phyloP scores from a whole-genome alignment of 2,888 invertebrate genomes.

The Palloptera scutellata region DNA sequence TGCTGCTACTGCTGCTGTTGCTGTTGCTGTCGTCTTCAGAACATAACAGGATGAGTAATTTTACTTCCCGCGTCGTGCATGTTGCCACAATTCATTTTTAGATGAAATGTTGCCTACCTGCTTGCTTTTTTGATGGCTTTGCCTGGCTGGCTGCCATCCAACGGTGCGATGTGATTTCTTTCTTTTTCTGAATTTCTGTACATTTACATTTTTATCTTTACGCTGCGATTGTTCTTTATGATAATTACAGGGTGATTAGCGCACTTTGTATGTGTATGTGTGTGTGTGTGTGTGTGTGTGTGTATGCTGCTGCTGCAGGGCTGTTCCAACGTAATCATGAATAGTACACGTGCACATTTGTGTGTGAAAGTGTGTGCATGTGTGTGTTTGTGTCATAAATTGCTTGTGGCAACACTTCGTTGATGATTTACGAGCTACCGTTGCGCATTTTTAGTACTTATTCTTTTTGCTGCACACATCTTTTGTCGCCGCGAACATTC shows the following conservation, averaged over 20 bases:
- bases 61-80: too few relatives aligned
- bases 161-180: constrained; percentile 2
- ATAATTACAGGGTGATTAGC: constrained; percentile 31
- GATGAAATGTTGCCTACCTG: too few relatives aligned
- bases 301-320: background rate
- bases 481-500: background rate
- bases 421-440: constrained; percentile 5
- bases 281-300: background rate
- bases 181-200: background rate
- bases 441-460: background rate
- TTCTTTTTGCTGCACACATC: too few relatives aligned
- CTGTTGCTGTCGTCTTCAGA: too few relatives aligned
- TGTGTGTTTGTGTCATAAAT: background rate
- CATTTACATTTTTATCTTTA: constrained; percentile 13
- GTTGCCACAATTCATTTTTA: too few relatives aligned
- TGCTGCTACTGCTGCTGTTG: too few relatives aligned
- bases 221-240: constrained; percentile 19
- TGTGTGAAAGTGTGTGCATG: background rate
- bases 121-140: background rate
- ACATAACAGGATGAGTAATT: too few relatives aligned
- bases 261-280: constrained; percentile 8
- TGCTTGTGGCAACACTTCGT: background rate
- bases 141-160: background rate
- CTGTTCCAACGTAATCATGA: too few relatives aligned
- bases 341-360: background rate